Conservation (phyloP, 2,888 invertebrate genomes). For the Mycalesis mineus region DNA sequence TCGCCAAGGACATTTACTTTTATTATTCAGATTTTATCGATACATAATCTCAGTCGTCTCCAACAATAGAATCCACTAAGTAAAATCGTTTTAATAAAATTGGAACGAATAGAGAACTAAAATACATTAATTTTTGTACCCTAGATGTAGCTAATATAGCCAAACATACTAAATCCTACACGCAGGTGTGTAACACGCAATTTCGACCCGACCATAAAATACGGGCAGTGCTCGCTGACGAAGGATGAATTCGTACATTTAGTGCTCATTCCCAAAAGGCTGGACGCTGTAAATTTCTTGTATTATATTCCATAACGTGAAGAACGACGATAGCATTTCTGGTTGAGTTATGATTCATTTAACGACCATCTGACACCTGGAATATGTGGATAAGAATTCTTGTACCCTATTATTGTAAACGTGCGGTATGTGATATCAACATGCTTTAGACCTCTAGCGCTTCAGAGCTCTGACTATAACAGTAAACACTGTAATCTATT, state of each 20-base stretch:
- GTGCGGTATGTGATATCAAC: neutral
- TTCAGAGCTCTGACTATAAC: neutral
- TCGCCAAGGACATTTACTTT: too few species aligned
- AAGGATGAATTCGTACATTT: constrained; percentile 58
- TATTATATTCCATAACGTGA: constrained; percentile 52
- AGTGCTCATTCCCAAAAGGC: constrained; percentile 45
- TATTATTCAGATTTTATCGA: too few species aligned
- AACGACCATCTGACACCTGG: constrained; percentile 42
- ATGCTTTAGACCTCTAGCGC: neutral
- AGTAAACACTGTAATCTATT: neutral
- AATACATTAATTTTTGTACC: too few species aligned
- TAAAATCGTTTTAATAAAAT: too few species aligned
- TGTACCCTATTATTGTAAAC: constrained; percentile 1
- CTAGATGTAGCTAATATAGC: neutral
- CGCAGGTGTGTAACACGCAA: constrained; percentile 22
- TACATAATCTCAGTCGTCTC: too few species aligned
- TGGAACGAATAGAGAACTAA: too few species aligned
- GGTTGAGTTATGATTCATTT: constrained; percentile 57
- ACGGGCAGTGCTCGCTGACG: constrained; percentile 43
- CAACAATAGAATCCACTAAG: too few species aligned
- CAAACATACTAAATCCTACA: constrained; percentile 4
- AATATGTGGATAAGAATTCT: constrained; percentile 22
- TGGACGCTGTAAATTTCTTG: constrained; percentile 27
- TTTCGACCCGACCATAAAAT: constrained; percentile 25
- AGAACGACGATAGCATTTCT: constrained; percentile 53